phyloP scores from a whole-genome alignment of 2,888 invertebrate species.

The Drosophila cyrtoloma region DNA sequence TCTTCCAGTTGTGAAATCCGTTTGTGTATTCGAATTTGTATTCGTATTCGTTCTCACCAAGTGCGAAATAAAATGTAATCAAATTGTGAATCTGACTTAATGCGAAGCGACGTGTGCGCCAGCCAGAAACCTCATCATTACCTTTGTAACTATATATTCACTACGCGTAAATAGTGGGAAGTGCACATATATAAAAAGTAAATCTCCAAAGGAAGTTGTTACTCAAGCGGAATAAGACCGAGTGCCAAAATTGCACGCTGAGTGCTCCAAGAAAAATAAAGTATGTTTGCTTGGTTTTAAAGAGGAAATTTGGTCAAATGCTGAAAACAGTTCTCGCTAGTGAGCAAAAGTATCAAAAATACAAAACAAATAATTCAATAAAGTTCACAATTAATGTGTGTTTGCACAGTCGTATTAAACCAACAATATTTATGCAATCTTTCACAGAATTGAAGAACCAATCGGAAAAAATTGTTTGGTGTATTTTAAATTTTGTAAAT shows the following conservation, averaged over 20 bases:
- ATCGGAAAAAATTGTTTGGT: background rate
- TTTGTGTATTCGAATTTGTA: constrained; percentile 37
- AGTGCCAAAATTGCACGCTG: constrained; percentile 16
- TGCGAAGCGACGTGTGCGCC: constrained; percentile 43
- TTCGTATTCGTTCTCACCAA: constrained; percentile 24
- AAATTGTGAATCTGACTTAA: constrained; percentile 30
- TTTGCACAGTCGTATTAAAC: background rate
- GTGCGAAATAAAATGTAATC: constrained; percentile 33
- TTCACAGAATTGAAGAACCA: background rate
- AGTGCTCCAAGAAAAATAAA: constrained; percentile 18
- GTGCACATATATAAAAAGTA: constrained; percentile 1
- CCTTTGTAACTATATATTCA: constrained; percentile 15
- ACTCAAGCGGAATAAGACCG: constrained; percentile 25
- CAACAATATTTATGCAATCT: background rate
- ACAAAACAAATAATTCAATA: constrained; percentile 1
- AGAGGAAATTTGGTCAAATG: constrained; percentile 25
- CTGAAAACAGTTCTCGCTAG: constrained; percentile 8
- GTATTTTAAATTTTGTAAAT: too few species aligned
- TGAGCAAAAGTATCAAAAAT: constrained; percentile 11
- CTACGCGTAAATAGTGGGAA: constrained; percentile 1
- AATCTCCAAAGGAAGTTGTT: constrained; percentile 39
- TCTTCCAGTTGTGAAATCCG: constrained; percentile 34
- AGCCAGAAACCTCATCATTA: constrained; percentile 12
- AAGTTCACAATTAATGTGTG: background rate
- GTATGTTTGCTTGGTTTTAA: constrained; percentile 15